These are phyloP conservation scores for Torymus tubicola DNA, from an alignment of 2,888 invertebrate species.

Conservation along the genomic window DNA sequence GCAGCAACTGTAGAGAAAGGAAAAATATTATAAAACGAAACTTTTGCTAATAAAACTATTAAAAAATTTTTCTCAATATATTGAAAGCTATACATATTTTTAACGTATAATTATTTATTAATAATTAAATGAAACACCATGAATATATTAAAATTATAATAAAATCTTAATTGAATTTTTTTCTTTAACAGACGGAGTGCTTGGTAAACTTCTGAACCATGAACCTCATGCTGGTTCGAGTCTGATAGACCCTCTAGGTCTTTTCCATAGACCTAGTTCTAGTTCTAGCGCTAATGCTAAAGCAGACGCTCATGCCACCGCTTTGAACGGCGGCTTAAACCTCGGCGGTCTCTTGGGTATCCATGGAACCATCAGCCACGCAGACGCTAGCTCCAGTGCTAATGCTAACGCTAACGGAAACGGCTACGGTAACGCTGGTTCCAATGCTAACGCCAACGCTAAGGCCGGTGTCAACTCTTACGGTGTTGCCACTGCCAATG, in stretches of 20 bases:
- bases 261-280: slow-evolving; percentile 60
- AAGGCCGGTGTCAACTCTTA: slow-evolving; percentile 41
- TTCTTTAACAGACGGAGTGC: slow-evolving; percentile 35
- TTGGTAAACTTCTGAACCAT: slow-evolving; percentile 57
- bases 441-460: slow-evolving; percentile 15
- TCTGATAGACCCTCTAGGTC: slow-evolving; percentile 68
- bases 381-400: slow-evolving; percentile 63
- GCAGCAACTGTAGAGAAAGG: no score
- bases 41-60: no score
- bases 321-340: slow-evolving; percentile 63
- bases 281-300: slow-evolving; percentile 36
- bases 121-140: no score
- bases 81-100: no score
- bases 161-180: no score
- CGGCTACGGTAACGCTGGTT: slow-evolving; percentile 53
- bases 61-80: no score
- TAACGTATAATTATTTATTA: no score
- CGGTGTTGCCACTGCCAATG: slow-evolving; percentile 20
- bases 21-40: no score
- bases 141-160: no score
- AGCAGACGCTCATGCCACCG: slow-evolving; percentile 61
- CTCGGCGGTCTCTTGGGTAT: slow-evolving; percentile 69
- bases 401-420: slow-evolving; percentile 59
- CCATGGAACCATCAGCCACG: slow-evolving; percentile 60
- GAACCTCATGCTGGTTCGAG: slow-evolving; percentile 11